A percentile compares a stretch with the other conserved stretches of the same genome.
Conservation (phyloP, 1,140 invertebrate genomes). For the Matsumurasca onukii region DNA sequence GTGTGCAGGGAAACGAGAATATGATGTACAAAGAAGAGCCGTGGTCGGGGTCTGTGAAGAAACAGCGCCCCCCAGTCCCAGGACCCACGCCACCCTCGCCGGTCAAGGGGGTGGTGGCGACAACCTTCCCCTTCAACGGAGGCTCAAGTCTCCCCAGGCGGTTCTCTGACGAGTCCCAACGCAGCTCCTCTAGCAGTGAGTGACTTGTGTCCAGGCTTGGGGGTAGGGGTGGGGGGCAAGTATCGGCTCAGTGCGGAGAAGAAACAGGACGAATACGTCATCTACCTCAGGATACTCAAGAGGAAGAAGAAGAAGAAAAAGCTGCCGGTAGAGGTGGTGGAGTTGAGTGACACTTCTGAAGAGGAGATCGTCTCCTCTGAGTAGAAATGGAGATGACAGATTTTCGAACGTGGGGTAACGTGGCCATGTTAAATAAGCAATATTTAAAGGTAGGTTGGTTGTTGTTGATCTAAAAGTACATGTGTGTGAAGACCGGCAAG, state of each 20-base stretch:
- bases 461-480: too few species aligned
- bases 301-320: slow-evolving; percentile 4
- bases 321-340: not conserved
- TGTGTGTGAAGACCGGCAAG: too few species aligned
- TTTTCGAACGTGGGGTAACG: too few species aligned
- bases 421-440: too few species aligned
- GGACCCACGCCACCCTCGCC: not conserved
- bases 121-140: slow-evolving; percentile 10
- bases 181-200: slow-evolving; percentile 13
- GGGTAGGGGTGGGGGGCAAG: not conserved
- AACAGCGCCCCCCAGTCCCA: slow-evolving; percentile 4
- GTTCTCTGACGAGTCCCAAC: slow-evolving; percentile 10
- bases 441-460: too few species aligned
- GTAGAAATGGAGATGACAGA: too few species aligned
- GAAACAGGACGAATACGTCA: slow-evolving; percentile 15
- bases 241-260: not conserved
- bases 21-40: slow-evolving; percentile 32
- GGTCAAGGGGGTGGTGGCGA: not conserved
- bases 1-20: slow-evolving; percentile 36
- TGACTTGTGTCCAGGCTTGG: not conserved
- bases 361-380: too few species aligned
- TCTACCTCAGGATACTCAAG: slow-evolving; percentile 11
- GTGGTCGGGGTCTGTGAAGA: slow-evolving; percentile 24
- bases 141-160: not conserved
- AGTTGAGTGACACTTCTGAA: not conserved